A percentile compares a stretch with the other conserved stretches of the same genome.
phyloP scores from a whole-genome alignment of 1,140 invertebrate genomes.

The Drosophila pachea region DNA sequence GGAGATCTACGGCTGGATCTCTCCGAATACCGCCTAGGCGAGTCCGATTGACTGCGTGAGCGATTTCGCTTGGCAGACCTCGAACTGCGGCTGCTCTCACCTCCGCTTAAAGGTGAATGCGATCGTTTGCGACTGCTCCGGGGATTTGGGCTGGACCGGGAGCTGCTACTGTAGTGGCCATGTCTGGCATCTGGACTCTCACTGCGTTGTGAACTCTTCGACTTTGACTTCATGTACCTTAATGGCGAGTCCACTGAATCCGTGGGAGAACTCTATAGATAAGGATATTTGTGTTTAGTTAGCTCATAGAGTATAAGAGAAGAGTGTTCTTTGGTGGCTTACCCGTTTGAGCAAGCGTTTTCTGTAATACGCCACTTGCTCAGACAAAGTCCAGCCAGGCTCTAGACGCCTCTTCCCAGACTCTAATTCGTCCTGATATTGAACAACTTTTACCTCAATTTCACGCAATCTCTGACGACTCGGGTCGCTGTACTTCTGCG shows the following conservation, averaged over 20 bases:
- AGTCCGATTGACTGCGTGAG: constrained; percentile 64
- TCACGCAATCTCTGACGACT: constrained; percentile 91
- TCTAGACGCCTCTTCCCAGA: constrained; percentile 88
- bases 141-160: constrained; percentile 40
- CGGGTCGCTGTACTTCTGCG: constrained; percentile 84
- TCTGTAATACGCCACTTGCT: constrained; percentile 95
- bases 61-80: constrained; percentile 66
- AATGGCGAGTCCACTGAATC: constrained; percentile 66
- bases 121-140: constrained; percentile 59
- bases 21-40: constrained; percentile 61
- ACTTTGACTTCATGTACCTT: constrained; percentile 54
- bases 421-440: constrained; percentile 98
- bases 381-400: constrained; percentile 86
- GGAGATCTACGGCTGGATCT: constrained; percentile 46
- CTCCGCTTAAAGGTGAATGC: constrained; percentile 57
- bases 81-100: constrained; percentile 51
- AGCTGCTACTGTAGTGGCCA: constrained; percentile 25
- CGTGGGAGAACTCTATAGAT: constrained; percentile 33
- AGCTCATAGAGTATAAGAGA: background rate
- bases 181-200: constrained; percentile 50
- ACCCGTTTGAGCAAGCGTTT: constrained; percentile 93
- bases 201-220: constrained; percentile 51
- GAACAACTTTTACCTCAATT: constrained; percentile 96
- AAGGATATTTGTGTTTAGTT: background rate
- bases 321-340: background rate